Percentiles rank a stretch among this genome's conserved stretches.
Conservation (phyloP, 2,113 vertebrate species). For the Chloroceryle aenea region DNA sequence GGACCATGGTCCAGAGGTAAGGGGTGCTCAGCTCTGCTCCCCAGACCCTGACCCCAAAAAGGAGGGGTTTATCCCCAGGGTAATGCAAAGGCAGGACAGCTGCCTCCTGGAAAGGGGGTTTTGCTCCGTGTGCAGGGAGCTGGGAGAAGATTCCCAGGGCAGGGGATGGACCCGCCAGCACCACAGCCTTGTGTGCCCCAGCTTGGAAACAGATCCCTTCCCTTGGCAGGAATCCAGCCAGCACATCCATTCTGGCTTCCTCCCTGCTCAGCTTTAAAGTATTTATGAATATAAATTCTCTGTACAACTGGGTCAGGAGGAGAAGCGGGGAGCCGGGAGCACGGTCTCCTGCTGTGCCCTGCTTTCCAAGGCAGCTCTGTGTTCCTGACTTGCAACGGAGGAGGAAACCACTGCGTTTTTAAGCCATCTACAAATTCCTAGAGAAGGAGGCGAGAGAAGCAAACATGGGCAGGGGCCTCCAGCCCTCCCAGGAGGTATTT, state of each 20-base stretch:
- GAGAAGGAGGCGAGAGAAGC: neutral
- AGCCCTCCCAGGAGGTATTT: neutral
- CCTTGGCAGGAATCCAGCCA: slow-evolving; percentile 49
- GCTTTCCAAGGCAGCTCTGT: neutral
- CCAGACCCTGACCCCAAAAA: neutral
- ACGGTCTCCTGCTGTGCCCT: neutral
- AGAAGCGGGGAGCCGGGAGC: neutral
- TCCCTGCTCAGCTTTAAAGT: slow-evolving; percentile 35
- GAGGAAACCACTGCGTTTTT: neutral
- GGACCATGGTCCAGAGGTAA: fast-evolving
- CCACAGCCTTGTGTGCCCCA: neutral
- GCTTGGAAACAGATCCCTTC: slow-evolving; percentile 44
- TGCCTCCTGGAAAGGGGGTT: neutral
- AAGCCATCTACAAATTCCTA: slow-evolving; percentile 29
- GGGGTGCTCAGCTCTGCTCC: neutral
- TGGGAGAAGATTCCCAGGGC: slow-evolving; percentile 11
- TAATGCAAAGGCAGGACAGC: fast-evolving
- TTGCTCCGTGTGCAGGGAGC: neutral
- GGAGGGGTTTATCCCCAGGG: neutral
- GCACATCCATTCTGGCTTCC: neutral
- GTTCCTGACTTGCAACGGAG: neutral
- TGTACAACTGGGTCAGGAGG: slow-evolving; percentile 54
- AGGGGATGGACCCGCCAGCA: neutral
- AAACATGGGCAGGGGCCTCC: neutral
- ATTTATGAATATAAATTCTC: slow-evolving; percentile 60